Evolutionary conservation across 2,797 vertebrate species (phyloP).

Genomic region (Rhynchotus rufescens): DNA sequence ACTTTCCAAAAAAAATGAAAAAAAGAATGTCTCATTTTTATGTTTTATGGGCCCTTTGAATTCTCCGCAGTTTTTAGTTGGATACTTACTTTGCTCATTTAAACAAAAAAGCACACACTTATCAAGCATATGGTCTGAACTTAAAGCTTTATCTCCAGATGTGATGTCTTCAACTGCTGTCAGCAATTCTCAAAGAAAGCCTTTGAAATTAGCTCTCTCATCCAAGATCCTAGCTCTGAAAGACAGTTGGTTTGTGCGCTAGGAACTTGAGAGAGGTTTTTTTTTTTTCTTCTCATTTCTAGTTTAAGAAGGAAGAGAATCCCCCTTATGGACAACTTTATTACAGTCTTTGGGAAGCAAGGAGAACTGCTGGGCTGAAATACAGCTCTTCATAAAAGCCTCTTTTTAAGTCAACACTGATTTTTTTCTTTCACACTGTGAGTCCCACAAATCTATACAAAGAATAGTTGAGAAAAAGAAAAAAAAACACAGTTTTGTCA

Average conservation of each 20-base stretch:
- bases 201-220: not conserved
- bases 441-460: not conserved
- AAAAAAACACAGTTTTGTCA: not conserved
- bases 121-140: not conserved
- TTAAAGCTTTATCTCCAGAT: constrained; percentile 14
- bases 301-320: not conserved
- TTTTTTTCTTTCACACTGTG: not conserved
- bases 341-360: not conserved
- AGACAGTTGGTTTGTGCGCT: not conserved
- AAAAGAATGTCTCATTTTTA: not conserved
- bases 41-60: not conserved
- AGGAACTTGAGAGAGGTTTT: not conserved
- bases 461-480: not conserved
- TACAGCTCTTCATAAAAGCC: not conserved
- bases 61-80: not conserved
- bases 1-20: not conserved
- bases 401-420: not conserved
- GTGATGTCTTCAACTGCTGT: not conserved
- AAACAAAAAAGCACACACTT: not conserved
- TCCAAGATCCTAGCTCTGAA: not conserved
- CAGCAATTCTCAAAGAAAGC: not conserved
- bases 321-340: not conserved
- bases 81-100: not conserved
- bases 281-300: not conserved
- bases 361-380: not conserved